Evolutionary conservation across 53 echinoderm and acorn worm genomes (phyloP).

Genomic region (Glandiceps talaboti): DNA sequence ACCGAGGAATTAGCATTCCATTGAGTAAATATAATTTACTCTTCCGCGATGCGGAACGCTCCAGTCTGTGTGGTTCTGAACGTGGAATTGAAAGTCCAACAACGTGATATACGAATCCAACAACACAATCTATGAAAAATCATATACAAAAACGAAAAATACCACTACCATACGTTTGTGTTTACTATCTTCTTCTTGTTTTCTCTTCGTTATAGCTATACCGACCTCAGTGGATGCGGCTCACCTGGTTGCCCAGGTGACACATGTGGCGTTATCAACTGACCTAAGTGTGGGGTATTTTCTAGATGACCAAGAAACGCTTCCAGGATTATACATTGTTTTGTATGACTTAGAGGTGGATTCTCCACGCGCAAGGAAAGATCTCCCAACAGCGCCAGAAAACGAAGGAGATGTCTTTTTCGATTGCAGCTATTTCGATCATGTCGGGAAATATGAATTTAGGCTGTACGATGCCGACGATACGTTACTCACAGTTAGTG

Average conservation of each 20-base stretch:
- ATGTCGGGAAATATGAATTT: conserved; percentile 41
- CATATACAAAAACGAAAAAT: too few species aligned
- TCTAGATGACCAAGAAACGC: neutral
- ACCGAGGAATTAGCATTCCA: too few species aligned
- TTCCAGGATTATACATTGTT: conserved; percentile 8
- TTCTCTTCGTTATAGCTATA: too few species aligned
- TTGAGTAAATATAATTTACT: too few species aligned
- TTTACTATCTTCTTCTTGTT: too few species aligned
- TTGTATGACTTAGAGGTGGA: conserved; percentile 36
- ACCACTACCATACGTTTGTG: too few species aligned
- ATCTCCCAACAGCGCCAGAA: conserved; percentile 11
- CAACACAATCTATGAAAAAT: too few species aligned
- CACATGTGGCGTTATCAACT: neutral
- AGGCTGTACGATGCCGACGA: conserved; percentile 14
- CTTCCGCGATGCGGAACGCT: too few species aligned
- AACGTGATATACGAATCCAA: too few species aligned
- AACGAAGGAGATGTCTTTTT: conserved; percentile 30
- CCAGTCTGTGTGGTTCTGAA: too few species aligned
- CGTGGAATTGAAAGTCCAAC: too few species aligned
- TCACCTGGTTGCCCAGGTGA: neutral
- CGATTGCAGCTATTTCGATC: conserved; percentile 61
- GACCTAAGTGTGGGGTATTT: neutral
- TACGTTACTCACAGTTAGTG: conserved; percentile 14
- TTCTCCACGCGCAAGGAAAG: conserved; percentile 10
- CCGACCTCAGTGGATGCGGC: too few species aligned